Percentiles rank a stretch among this genome's conserved stretches.
Conservation (phyloP, 30 jellyfish, hydroid and myxozoan species). For the Pelagia noctiluca region DNA sequence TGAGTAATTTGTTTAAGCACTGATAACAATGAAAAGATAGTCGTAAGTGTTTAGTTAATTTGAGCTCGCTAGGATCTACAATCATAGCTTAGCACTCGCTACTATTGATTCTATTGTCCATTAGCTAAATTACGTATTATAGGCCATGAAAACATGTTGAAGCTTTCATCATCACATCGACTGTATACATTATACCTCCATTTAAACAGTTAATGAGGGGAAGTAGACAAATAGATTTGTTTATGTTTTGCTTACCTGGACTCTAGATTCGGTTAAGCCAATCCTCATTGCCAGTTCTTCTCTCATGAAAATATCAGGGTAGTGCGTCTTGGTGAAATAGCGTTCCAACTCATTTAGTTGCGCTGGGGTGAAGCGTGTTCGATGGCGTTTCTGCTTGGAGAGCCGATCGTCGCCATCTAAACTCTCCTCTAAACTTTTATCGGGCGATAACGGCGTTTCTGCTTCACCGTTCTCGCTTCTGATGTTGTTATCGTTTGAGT, state of each 20-base stretch:
- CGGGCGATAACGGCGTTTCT: slow-evolving; percentile 47
- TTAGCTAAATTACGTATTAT: no score
- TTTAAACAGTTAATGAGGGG: no score
- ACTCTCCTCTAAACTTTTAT: slow-evolving; percentile 60
- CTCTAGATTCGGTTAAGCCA: slow-evolving; percentile 97
- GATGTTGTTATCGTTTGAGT: slow-evolving; percentile 24
- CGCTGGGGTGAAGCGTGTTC: slow-evolving; percentile 98
- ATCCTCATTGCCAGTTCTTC: slow-evolving; percentile 99
- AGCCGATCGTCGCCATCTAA: slow-evolving; percentile 86
- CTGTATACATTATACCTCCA: no score
- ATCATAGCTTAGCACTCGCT: no score
- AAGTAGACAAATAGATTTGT: neutral
- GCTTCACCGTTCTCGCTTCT: slow-evolving; percentile 50
- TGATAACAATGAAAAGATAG: no score
- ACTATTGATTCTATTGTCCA: no score
- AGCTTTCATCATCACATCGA: no score
- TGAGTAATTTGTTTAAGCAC: no score
- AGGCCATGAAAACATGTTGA: no score
- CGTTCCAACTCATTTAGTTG: slow-evolving; percentile 96
- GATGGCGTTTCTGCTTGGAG: slow-evolving; percentile 94
- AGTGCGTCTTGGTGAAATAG: slow-evolving; percentile 95
- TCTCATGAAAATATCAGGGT: slow-evolving; percentile 98
- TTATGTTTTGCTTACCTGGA: slow-evolving; percentile 74
- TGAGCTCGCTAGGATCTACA: no score
- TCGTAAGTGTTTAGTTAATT: no score